Percentiles rank a stretch among this genome's conserved stretches.
Conservation (phyloP, 1,140 invertebrate genomes). For the fruit fly (Drosophila melanogaster) region Release_6_plus_ISO1_MT NT_033777.3:9643501-9644000, state of each 20-base stretch:
- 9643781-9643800: conserved; percentile 44
- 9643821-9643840: conserved; percentile 52
- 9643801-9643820: conserved; percentile 35
- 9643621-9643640: conserved; percentile 39
- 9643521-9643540: conserved; percentile 79
- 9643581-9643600: conserved; percentile 16
- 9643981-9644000: no score
- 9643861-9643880: conserved; percentile 14
- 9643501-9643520: conserved; percentile 83
- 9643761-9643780: conserved; percentile 56
- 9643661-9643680: conserved; percentile 77
- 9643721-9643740: neutral
- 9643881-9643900: conserved; percentile 1
- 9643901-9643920: conserved; percentile 8
- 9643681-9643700: conserved; percentile 69
- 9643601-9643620: conserved; percentile 19
- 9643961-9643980: neutral
- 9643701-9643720: conserved; percentile 15
- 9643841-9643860: conserved; percentile 6
- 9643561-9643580: conserved; percentile 72
- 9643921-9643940: neutral
- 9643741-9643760: conserved; percentile 3
- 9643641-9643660: conserved; percentile 64
- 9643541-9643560: conserved; percentile 76
- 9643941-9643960: neutral